Percentiles rank a stretch among this genome's conserved stretches.
Conservation (phyloP, 2,797 vertebrate species). For the Salmo trutta region DNA sequence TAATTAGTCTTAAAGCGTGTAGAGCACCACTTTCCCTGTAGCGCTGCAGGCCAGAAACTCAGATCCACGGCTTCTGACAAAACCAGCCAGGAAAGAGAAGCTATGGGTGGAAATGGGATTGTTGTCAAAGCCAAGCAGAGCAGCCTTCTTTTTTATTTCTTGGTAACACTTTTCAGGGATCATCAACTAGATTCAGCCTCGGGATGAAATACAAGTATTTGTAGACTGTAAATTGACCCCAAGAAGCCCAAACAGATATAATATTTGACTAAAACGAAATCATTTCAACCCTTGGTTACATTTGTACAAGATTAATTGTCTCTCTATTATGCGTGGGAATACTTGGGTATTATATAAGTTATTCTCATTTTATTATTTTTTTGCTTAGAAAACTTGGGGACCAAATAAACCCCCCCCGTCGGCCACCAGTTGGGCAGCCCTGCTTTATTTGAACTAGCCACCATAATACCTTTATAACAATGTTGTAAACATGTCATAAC, state of each 20-base stretch:
- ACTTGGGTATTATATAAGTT: too few relatives aligned
- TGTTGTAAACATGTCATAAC: not conserved
- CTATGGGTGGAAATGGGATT: not conserved
- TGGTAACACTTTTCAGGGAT: not conserved
- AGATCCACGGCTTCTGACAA: slow-evolving; percentile 65
- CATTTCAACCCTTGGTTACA: too few relatives aligned
- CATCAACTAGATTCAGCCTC: too few relatives aligned
- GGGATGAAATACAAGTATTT: too few relatives aligned
- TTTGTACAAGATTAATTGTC: too few relatives aligned
- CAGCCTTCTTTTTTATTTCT: slow-evolving; percentile 66
- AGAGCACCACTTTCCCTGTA: slow-evolving; percentile 71
- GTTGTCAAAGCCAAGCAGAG: slow-evolving; percentile 63
- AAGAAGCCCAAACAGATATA: too few relatives aligned
- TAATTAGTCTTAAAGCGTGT: slow-evolving; percentile 76
- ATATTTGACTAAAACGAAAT: too few relatives aligned
- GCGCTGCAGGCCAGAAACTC: slow-evolving; percentile 71
- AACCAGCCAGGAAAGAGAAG: slow-evolving; percentile 53
- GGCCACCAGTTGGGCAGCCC: too few relatives aligned
- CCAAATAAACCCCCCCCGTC: rapidly evolving
- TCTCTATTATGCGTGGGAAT: too few relatives aligned
- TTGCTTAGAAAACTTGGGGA: too few relatives aligned
- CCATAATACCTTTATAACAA: not conserved
- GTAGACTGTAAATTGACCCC: too few relatives aligned
- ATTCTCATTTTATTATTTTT: too few relatives aligned
- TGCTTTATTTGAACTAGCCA: not conserved